Evolutionary conservation across 2,113 vertebrate species (phyloP), one percentile per base, ranked within the genome.

Genomic region (Ramphastos sulfuratus): DNA sequence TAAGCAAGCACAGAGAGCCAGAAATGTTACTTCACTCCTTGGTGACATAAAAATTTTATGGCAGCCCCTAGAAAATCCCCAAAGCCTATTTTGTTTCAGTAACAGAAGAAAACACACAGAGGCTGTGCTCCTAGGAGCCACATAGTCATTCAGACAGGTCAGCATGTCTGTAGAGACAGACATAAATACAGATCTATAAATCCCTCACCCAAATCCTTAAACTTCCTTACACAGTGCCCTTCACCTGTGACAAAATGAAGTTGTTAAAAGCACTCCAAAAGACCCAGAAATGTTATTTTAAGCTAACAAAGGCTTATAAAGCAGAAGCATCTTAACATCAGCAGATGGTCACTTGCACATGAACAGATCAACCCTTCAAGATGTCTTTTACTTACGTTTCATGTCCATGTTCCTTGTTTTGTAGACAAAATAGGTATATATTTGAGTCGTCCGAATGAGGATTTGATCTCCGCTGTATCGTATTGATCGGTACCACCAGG

Each of bases 401-500:
- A 99, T 99, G 97, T 99, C 99, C 99, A 99, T 99, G 90, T 99
- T 99, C 30, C 99, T 98, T 1, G 99, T 99, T 97, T 99, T 99
- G 97, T 99, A 99, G 98, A 99, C 98, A 96, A 99, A 99, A 92
- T 99, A 99, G 6, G 99, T 99, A 94, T 99, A 99, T 95, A 99
- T 99, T 90, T 99, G 99, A 11, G 99, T 99, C 30, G 99, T 99
- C 82, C 99, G 98, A 85, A 99, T 99, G 94, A 99, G 98, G 97
- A 99, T 99, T 97, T 99, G 99, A 93, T 99, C 99, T 50, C 99
- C 99, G 17, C 99, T 99, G 78, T 99, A 99, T 72, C 99, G 98
- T 95, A 99, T 99, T 17, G 99, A 99, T 70, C 99, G 98, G 96
- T 99, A 99, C 99, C 99, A 99, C 99, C 99, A 99, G 17, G 99